Evolutionary conservation across 2,113 vertebrate genomes (phyloP).

Genomic region (Pavo muticus): DNA sequence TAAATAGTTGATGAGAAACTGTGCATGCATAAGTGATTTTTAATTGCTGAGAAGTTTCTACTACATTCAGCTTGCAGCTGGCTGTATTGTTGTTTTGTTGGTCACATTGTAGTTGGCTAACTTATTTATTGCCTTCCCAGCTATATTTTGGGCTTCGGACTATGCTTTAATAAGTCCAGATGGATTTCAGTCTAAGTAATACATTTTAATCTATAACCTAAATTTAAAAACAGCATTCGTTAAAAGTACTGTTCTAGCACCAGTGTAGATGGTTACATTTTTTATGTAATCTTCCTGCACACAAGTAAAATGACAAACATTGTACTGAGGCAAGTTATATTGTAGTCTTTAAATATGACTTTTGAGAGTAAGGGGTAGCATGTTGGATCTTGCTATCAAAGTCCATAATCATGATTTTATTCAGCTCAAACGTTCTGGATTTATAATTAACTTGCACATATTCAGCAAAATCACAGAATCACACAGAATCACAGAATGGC

Average conservation of each 20-base stretch:
- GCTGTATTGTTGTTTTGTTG: conserved; percentile 43
- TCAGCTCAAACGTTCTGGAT: background rate
- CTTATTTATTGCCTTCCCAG: conserved; percentile 59
- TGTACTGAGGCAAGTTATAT: background rate
- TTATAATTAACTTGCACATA: background rate
- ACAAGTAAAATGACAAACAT: background rate
- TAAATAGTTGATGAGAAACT: conserved; percentile 59
- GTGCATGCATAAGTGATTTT: conserved; percentile 38
- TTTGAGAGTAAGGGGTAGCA: background rate
- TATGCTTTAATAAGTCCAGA: conserved; percentile 34
- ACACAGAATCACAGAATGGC: no score
- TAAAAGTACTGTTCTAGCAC: background rate
- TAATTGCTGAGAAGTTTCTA: conserved; percentile 60
- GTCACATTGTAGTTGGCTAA: conserved; percentile 48
- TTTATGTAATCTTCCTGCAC: background rate
- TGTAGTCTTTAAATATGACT: background rate
- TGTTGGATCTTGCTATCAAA: background rate
- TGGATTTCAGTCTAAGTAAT: conserved; percentile 33
- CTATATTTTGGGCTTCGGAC: conserved; percentile 31
- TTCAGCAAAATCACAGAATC: background rate
- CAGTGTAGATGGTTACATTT: background rate
- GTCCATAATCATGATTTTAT: background rate
- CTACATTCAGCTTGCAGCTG: conserved; percentile 64
- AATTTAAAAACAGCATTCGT: background rate
- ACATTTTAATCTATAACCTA: background rate